Conservation (phyloP, 2,797 vertebrate species). For the Fringilla coelebs region DNA sequence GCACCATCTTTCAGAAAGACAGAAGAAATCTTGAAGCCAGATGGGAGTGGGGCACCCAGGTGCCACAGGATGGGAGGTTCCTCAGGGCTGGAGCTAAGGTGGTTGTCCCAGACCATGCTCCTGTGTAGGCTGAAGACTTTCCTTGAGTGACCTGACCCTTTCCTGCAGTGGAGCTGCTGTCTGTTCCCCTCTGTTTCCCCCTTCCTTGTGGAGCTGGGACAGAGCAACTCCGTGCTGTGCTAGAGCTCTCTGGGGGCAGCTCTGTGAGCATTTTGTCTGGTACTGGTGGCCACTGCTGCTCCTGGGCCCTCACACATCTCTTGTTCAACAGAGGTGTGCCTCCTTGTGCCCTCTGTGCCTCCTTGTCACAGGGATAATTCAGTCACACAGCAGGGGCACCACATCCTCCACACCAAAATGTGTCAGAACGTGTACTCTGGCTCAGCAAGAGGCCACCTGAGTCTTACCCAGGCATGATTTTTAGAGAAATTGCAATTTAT, state of each 20-base stretch:
- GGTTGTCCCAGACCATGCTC: not conserved
- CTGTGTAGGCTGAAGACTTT: not conserved
- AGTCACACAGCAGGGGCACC: not conserved
- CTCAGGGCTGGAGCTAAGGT: too few species aligned
- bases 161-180: rapidly evolving
- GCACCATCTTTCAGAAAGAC: not conserved
- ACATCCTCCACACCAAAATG: rapidly evolving
- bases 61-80: not conserved
- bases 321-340: rapidly evolving
- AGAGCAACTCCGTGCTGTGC: rapidly evolving
- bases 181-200: not conserved
- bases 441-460: not conserved
- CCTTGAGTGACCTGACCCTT: too few species aligned
- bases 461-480: rapidly evolving
- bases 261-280: rapidly evolving
- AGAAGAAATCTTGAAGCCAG: not conserved
- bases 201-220: not conserved
- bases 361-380: too few species aligned
- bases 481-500: not conserved
- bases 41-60: too few species aligned
- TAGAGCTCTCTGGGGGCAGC: not conserved
- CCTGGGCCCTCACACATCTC: not conserved
- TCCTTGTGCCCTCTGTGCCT: too few species aligned
- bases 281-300: rapidly evolving
- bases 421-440: rapidly evolving